Conservation (phyloP, 2,888 invertebrate species). For the Philereme vetulata region DNA sequence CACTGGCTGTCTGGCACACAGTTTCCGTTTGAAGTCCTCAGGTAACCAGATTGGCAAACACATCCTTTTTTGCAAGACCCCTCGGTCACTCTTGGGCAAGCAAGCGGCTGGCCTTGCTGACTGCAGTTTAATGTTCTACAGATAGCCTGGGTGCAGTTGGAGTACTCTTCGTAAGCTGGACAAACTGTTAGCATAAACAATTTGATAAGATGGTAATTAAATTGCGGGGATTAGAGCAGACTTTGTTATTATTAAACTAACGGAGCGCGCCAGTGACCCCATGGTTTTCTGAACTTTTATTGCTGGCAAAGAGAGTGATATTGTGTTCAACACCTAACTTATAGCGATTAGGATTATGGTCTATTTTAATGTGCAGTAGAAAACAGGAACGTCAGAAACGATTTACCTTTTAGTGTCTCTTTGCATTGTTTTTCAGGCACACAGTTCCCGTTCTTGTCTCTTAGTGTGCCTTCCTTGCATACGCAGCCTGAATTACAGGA, state of each 20-base stretch:
- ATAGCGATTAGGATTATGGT: too few relatives aligned
- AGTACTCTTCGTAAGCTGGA: conserved; percentile 17
- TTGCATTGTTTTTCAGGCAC: conserved; percentile 7
- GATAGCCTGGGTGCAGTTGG: conserved; percentile 24
- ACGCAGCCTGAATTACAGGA: conserved; percentile 14
- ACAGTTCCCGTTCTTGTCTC: conserved; percentile 8
- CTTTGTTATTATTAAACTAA: too few relatives aligned
- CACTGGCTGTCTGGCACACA: conserved; percentile 42
- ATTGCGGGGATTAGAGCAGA: too few relatives aligned
- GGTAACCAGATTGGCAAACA: conserved; percentile 35
- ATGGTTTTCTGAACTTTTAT: too few relatives aligned
- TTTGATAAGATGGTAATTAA: too few relatives aligned
- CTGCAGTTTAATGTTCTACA: conserved; percentile 24
- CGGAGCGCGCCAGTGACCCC: too few relatives aligned
- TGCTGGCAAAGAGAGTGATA: too few relatives aligned
- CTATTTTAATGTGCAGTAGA: too few relatives aligned
- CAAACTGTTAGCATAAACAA: too few relatives aligned
- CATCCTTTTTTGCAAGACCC: conserved; percentile 36
- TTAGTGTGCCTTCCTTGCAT: conserved; percentile 3
- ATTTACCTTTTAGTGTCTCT: too few relatives aligned
- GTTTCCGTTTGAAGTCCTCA: conserved; percentile 34
- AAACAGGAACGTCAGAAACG: too few relatives aligned
- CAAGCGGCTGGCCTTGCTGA: conserved; percentile 17
- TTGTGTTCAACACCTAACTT: too few relatives aligned
- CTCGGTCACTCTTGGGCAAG: conserved; percentile 8